Evolutionary conservation across 2,888 invertebrate genomes (phyloP).

Genomic region (Leptopilina myrica): DNA sequence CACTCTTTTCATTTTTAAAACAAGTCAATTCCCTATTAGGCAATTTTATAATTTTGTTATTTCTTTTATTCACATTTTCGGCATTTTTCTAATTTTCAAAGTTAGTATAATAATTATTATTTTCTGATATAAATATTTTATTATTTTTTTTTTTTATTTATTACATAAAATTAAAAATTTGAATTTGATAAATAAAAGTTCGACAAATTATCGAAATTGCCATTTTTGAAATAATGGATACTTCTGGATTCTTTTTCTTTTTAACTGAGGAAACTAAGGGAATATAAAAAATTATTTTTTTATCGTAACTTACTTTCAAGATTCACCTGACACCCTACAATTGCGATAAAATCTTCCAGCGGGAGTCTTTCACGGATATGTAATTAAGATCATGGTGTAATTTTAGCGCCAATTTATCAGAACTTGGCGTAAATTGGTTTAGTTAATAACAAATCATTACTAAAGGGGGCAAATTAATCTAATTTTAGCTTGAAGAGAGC

Average conservation of each 20-base stretch:
- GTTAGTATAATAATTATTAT: too few species aligned
- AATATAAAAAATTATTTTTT: background rate
- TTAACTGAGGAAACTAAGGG: background rate
- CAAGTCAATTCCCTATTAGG: too few species aligned
- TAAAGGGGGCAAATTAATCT: slow-evolving; percentile 18
- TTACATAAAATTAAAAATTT: background rate
- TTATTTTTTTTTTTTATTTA: background rate
- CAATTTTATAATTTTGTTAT: too few species aligned
- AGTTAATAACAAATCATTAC: slow-evolving; percentile 23
- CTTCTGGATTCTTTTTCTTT: background rate
- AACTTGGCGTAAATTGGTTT: slow-evolving; percentile 26
- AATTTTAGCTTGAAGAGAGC: slow-evolving; percentile 17
- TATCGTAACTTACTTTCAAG: slow-evolving; percentile 18
- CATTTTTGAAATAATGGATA: background rate
- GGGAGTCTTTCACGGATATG: slow-evolving; percentile 31
- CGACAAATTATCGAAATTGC: background rate
- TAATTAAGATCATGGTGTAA: slow-evolving; percentile 30
- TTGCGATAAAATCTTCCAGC: slow-evolving; percentile 24
- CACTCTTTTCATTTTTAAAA: background rate
- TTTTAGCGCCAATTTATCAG: slow-evolving; percentile 34
- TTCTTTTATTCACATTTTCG: too few species aligned
- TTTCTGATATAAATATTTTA: too few species aligned
- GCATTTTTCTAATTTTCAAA: too few species aligned
- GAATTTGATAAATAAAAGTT: too few species aligned
- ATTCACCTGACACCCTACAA: slow-evolving; percentile 28